Base-by-base conservation (phyloP, 1,140 invertebrate genomes). In the Steinernema feltiae region DNA sequence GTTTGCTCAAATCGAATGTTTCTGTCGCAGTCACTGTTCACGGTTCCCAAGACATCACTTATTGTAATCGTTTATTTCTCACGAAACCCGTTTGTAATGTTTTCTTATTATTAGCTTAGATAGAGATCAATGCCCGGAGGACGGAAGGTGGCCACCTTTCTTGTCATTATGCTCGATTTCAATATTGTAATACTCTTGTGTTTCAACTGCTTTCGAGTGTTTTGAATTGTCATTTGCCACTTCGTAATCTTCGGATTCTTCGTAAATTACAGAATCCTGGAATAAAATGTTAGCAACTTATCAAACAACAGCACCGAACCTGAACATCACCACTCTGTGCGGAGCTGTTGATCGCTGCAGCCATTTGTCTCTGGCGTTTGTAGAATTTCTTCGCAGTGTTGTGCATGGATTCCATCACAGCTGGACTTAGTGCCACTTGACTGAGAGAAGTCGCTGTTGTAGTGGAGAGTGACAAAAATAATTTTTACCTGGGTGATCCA, bases 291-390 rank as follows among this genome's bases (percentile, higher is more conserved):
- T 18, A 41, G 35, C 7, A 41, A 63, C 2, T 3, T 63, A 3
- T 3, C 7, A 63, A 7, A 3, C 53, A 3, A 21, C 15, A n/a
- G 12, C 24, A 15, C 7, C 12, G 7, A 15, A 63, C 53, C 53
- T 63, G 53, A n/a, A 63, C 24, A 63, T 63, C 53, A 15, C 15
- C 53, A 12, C 7, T 63, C 3, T 7, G 7, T 15, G 15, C 7
- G 12, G 53, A 63, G 24, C 24, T 63, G 53, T 27, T 63, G 12
- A 15, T 3, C 7, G 53, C 53, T 7, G 53, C 53, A 15, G n/a
- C n/a, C n/a, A 63, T 63, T 63, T 63, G 53, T 63, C 53, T 63
- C 24, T 63, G 53, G 24, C 53, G 53, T 21, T 63, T 12, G 53
- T 63, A 63, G 53, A 63, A 63, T 21, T 63, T 63, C 24, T 63